These are phyloP conservation scores for Electrophaes corylata DNA, from an alignment of 2,888 invertebrate genomes.

Conservation along the genomic window DNA sequence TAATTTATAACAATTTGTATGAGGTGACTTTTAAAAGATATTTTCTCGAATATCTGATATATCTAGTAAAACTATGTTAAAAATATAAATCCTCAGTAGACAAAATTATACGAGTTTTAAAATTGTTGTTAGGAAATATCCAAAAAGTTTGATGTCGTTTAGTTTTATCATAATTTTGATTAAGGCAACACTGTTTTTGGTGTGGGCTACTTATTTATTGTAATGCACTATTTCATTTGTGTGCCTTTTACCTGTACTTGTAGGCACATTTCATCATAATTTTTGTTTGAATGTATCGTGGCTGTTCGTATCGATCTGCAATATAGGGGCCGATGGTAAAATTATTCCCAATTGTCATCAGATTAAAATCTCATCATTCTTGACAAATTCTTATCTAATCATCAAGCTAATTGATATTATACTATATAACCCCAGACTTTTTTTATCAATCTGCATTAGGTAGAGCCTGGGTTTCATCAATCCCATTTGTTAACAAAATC, in stretches of 20 bases:
- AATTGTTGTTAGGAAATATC: not conserved
- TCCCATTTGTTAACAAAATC: not conserved
- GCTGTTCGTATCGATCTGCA: not conserved
- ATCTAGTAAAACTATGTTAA: not conserved
- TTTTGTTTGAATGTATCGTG: no score
- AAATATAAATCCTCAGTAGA: not conserved
- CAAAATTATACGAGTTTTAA: not conserved
- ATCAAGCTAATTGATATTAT: no score
- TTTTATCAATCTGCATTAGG: no score
- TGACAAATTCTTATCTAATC: no score
- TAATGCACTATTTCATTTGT: not conserved
- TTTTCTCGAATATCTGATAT: not conserved
- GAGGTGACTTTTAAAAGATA: not conserved
- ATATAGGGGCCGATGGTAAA: not conserved
- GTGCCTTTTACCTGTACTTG: not conserved
- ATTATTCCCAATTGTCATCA: not conserved
- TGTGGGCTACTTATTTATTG: not conserved
- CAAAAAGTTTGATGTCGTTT: not conserved
- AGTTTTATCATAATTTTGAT: not conserved
- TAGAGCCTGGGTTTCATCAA: no score
- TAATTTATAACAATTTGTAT: not conserved
- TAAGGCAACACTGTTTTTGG: not conserved
- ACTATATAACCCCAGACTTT: no score
- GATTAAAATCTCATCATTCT: no score
- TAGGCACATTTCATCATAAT: not conserved